Conservation (phyloP, 2,888 invertebrate species). For the Dynastes hyllus region DNA sequence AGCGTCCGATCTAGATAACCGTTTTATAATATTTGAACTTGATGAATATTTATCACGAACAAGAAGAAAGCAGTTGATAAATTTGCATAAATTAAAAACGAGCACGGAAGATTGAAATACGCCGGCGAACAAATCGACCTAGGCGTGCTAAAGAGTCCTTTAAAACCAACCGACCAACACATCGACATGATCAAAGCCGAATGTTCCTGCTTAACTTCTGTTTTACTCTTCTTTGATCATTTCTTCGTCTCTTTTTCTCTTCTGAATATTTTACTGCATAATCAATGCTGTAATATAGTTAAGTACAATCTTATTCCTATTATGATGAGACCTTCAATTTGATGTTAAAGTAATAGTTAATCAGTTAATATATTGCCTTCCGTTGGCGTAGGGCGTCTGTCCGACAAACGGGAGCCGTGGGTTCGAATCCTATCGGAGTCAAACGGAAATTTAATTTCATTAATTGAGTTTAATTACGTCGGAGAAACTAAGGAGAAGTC, state of each 20-base stretch:
- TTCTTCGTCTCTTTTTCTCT: not conserved
- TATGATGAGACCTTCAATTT: no score
- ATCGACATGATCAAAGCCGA: constrained; percentile 32
- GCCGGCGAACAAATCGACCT: constrained; percentile 21
- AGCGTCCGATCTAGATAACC: constrained; percentile 51
- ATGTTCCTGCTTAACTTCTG: constrained; percentile 4
- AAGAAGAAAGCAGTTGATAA: constrained; percentile 57
- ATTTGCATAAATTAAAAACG: constrained; percentile 58
- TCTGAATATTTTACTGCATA: not conserved
- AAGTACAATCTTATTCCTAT: no score
- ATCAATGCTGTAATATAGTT: not conserved
- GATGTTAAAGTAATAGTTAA: no score
- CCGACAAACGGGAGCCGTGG: no score
- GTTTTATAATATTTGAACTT: constrained; percentile 53
- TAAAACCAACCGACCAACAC: constrained; percentile 14
- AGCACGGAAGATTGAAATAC: constrained; percentile 44
- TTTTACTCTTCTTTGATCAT: not conserved
- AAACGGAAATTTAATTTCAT: no score
- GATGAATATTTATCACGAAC: constrained; percentile 57
- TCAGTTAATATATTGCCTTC: no score
- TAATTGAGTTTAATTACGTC: no score
- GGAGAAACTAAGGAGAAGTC: no score
- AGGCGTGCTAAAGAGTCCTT: constrained; percentile 15
- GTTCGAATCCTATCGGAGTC: no score
- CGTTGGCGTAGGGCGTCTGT: no score